Conservation (phyloP, 2,797 vertebrate genomes). For the Poecilia velifera region DNA sequence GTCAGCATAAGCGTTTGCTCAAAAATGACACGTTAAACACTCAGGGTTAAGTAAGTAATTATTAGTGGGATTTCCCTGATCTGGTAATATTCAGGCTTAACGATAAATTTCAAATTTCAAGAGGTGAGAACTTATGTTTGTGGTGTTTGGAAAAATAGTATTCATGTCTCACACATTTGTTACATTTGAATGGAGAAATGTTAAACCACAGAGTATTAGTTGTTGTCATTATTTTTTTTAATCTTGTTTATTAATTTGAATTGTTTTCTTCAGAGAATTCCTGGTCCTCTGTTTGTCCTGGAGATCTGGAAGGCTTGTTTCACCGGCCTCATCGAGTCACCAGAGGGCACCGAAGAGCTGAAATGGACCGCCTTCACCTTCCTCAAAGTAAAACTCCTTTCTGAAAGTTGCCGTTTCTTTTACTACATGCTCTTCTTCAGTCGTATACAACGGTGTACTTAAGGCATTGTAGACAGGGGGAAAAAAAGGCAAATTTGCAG, state of each 20-base stretch:
- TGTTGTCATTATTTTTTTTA: not conserved
- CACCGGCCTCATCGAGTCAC: conserved; percentile 96
- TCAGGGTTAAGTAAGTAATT: not conserved
- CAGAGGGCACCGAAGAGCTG: conserved; percentile 95
- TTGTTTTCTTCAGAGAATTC: conserved; percentile 83
- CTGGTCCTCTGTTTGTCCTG: conserved; percentile 89
- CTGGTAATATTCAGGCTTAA: not conserved
- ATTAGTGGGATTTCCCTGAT: not conserved
- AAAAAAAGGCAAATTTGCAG: no score
- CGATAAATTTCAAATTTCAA: not conserved
- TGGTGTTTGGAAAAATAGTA: not conserved
- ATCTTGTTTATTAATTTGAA: not conserved
- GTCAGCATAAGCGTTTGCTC: not conserved
- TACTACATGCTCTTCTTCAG: not conserved
- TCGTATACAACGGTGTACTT: not conserved
- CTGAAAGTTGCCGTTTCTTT: not conserved
- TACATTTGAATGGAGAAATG: not conserved
- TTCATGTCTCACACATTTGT: not conserved
- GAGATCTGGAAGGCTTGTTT: conserved; percentile 99
- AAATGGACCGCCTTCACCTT: conserved; percentile 99
- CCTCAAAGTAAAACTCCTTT: conserved; percentile 90
- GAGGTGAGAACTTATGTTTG: not conserved
- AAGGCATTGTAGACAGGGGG: no score
- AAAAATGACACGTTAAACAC: not conserved
- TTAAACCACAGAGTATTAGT: not conserved